A percentile compares a stretch with the other conserved stretches of the same genome.
Conservation (phyloP, 2,888 invertebrate genomes). For the Lamellibrachia columna region DNA sequence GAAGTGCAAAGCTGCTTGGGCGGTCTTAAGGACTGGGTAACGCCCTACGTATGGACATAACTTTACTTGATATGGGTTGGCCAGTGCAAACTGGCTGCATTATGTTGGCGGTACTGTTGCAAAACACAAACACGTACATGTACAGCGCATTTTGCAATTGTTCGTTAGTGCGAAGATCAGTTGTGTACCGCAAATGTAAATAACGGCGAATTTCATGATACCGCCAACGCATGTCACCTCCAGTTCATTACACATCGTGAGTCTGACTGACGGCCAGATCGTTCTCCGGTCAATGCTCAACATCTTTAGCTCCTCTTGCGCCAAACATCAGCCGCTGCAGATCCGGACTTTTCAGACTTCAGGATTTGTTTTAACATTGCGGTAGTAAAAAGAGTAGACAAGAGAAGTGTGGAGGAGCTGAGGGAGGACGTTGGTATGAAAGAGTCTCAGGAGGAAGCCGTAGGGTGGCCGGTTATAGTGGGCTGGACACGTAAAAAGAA, state of each 20-base stretch:
- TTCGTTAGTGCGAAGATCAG: background rate
- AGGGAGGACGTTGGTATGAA: too few relatives aligned
- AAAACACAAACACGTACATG: background rate
- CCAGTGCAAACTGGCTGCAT: background rate
- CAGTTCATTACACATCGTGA: background rate
- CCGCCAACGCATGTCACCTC: background rate
- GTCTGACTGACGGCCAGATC: background rate
- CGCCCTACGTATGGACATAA: too few relatives aligned
- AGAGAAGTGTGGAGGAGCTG: too few relatives aligned
- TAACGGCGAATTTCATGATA: background rate
- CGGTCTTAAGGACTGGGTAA: too few relatives aligned
- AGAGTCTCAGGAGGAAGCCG: too few relatives aligned
- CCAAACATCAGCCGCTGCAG: background rate
- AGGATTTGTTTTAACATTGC: too few relatives aligned
- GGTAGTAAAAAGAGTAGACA: too few relatives aligned
- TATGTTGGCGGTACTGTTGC: background rate
- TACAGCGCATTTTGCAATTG: background rate
- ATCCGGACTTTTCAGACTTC: background rate
- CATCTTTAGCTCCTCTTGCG: background rate
- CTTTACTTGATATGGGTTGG: background rate
- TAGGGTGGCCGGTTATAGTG: too few relatives aligned
- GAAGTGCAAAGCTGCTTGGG: too few relatives aligned
- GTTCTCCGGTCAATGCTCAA: background rate
- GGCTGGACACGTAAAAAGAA: too few relatives aligned
- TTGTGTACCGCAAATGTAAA: background rate